A percentile compares a stretch with the other conserved stretches of the same genome.
These are phyloP conservation scores for Lathamus discolor DNA, from an alignment of 2,113 vertebrate species.

Conservation along the genomic window DNA sequence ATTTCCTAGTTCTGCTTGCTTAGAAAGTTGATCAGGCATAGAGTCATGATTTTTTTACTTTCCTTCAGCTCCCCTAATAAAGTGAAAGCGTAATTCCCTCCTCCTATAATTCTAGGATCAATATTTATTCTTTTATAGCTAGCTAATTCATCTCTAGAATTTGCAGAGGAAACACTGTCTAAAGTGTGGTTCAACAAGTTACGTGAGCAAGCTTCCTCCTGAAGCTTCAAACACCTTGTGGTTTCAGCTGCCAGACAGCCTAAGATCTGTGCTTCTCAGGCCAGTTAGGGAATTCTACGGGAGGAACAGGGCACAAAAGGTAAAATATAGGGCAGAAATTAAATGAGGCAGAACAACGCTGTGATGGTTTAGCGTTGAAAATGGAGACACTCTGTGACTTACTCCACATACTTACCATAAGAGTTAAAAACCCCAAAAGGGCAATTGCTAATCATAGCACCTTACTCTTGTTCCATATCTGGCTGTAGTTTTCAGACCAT, in stretches of 20 bases:
- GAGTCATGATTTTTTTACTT: background rate
- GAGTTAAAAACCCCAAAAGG: background rate
- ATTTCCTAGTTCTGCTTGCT: background rate
- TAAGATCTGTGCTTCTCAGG: background rate
- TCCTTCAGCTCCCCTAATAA: rapidly evolving
- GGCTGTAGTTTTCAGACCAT: background rate
- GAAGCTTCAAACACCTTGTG: background rate
- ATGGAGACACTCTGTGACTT: background rate
- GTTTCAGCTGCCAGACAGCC: background rate
- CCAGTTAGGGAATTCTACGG: rapidly evolving
- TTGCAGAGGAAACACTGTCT: background rate
- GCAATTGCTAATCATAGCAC: rapidly evolving
- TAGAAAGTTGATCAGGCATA: background rate
- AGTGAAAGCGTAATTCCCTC: background rate
- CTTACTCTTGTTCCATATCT: background rate
- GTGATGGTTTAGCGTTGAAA: background rate
- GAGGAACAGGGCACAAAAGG: background rate
- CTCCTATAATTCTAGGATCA: background rate
- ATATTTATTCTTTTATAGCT: background rate
- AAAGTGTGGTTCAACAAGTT: background rate
- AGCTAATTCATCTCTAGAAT: background rate
- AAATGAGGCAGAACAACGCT: background rate
- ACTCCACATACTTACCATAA: rapidly evolving
- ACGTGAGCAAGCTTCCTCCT: background rate
- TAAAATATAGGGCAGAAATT: background rate